Evolutionary conservation across 1,140 invertebrate genomes (phyloP).

Genomic region (Trachymyrmex septentrionalis): DNA sequence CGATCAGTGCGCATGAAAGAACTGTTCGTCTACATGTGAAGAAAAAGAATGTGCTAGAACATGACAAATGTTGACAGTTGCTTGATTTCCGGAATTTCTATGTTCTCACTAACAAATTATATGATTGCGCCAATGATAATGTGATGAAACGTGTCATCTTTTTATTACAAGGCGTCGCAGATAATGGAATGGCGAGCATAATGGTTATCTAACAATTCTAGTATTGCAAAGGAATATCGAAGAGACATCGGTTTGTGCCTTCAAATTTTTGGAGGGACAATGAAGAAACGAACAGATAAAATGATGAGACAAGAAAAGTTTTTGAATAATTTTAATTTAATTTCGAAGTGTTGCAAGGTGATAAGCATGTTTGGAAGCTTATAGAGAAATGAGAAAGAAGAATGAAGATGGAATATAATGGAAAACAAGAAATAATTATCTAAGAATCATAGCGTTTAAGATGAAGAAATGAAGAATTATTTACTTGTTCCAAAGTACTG

Average conservation of each 20-base stretch:
- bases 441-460: neutral
- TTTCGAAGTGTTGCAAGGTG: constrained; percentile 9
- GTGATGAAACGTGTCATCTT: neutral
- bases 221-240: constrained; percentile 40
- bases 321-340: constrained; percentile 12
- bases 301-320: constrained; percentile 4
- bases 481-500: constrained; percentile 27
- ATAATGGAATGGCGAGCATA: neutral
- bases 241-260: constrained; percentile 54
- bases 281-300: constrained; percentile 33
- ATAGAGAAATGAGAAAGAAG: neutral
- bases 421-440: constrained; percentile 14
- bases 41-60: constrained; percentile 12
- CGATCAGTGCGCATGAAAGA: constrained; percentile 2
- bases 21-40: constrained; percentile 7
- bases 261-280: constrained; percentile 50
- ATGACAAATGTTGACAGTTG: constrained; percentile 18
- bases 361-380: neutral
- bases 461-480: constrained; percentile 22
- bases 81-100: neutral
- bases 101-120: constrained; percentile 6
- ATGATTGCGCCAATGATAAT: neutral
- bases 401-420: neutral
- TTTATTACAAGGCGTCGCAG: neutral
- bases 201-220: neutral